Percentiles rank a stretch among this genome's conserved stretches.
These are phyloP conservation scores for Aphis craccivora DNA, from an alignment of 1,140 invertebrate species.

Conservation along the genomic window DNA sequence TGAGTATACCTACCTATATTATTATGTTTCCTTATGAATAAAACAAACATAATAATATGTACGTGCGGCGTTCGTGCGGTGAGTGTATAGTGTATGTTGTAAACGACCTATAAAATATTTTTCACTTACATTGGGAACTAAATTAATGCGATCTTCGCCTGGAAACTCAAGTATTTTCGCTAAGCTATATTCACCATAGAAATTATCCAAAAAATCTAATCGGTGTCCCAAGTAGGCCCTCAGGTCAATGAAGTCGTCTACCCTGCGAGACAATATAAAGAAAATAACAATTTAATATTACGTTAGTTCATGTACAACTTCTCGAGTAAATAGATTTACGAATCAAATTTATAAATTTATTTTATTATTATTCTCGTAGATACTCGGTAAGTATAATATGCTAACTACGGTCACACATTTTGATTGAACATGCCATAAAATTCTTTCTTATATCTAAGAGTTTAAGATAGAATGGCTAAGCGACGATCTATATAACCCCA, in stretches of 20 bases:
- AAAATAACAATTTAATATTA: not conserved
- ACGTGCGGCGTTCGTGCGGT: too few species aligned
- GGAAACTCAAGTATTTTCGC: constrained; percentile 28
- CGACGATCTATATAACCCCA: too few species aligned
- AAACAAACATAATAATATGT: too few species aligned
- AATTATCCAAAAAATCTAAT: constrained; percentile 20
- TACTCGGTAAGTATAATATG: not conserved
- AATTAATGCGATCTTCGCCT: not conserved
- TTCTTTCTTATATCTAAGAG: too few species aligned
- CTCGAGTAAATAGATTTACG: too few species aligned
- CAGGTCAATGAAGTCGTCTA: constrained; percentile 5
- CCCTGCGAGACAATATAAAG: not conserved
- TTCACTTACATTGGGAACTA: not conserved
- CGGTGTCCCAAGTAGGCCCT: not conserved
- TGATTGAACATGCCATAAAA: too few species aligned
- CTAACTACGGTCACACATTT: too few species aligned
- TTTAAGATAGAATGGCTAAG: too few species aligned
- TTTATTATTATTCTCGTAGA: not conserved
- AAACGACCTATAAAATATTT: not conserved
- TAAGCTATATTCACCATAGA: constrained; percentile 37
- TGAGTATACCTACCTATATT: too few species aligned
- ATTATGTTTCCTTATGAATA: too few species aligned
- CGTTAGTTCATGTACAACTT: not conserved
- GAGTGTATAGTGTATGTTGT: too few species aligned
- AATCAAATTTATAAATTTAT: too few species aligned